A percentile compares a stretch with the other conserved stretches of the same genome.
These are phyloP conservation scores for Cepphus grylle DNA, from an alignment of 2,113 vertebrate genomes.

Conservation along the genomic window DNA sequence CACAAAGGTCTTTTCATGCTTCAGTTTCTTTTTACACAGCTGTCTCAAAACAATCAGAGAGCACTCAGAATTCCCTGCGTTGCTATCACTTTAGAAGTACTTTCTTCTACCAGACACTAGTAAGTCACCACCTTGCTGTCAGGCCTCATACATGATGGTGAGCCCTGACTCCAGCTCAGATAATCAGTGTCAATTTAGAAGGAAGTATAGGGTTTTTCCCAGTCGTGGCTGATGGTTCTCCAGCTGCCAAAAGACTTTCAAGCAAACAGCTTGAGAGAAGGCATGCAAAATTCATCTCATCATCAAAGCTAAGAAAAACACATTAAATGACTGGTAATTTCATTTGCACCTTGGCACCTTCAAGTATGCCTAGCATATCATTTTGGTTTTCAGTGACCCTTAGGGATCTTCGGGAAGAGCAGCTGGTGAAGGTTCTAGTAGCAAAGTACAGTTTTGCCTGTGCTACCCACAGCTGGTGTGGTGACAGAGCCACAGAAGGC, in stretches of 20 bases:
- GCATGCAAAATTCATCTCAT: background rate
- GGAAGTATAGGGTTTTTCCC: background rate
- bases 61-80: background rate
- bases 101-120: background rate
- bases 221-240: background rate
- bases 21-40: background rate
- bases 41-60: background rate
- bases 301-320: background rate
- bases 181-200: background rate
- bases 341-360: background rate
- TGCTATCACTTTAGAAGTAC: background rate
- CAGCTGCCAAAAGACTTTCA: background rate
- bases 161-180: background rate
- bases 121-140: background rate
- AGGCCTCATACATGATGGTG: background rate
- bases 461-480: rapidly evolving
- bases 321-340: background rate
- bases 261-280: background rate
- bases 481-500: background rate
- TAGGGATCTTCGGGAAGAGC: background rate
- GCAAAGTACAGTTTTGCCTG: background rate
- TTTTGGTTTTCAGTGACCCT: background rate
- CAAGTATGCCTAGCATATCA: background rate
- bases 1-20: background rate
- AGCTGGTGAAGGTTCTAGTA: background rate